Base-by-base conservation (phyloP, 1,140 invertebrate genomes). In the Cydia splendana region DNA sequence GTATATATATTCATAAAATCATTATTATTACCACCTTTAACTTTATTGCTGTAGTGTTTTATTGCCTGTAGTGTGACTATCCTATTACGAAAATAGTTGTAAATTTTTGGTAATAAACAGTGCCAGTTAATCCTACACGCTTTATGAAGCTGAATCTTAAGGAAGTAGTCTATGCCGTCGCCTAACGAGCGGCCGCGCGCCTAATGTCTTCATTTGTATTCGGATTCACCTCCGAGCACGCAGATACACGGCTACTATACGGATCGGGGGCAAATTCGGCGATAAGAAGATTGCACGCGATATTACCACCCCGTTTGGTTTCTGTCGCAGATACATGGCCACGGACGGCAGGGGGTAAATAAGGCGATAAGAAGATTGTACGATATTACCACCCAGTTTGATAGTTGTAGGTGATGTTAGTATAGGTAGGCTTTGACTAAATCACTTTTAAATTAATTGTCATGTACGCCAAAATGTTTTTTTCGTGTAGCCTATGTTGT, bases 201-300 rank as follows among this genome's bases (percentile, higher is more conserved):
- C 84, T 90, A 90, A 90, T 90, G 85, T 89, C 83, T 89, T 88
- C 86, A 90, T 90, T 89, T 88, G 87, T 87, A 89, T 90, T 90
- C 88, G 86, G 87, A 90, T 90, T 88, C 85, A 84, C 85, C 84
- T 86, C 84, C 57, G 57, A 62, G 57, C 57, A 62, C 84, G 84
- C 81, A 85, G 84, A 86, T 84, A 83, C 75, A 81, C 45, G 30
- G 65, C 20, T 65, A 42, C 24, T 24, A 24, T 24, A 24, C 30
- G 15, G 15, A 3, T 30, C 7, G 51, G n/a, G 67, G 34, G 9
- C 6, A 71, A 18, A 18, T 38, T n/a, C 67, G 67, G 15, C 30
- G 67, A 71, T 71, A 71, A 45, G 67, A 71, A 18, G 67, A 69
- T 57, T 57, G 57, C 4, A 20, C 57, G 20, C 57, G 57, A 62